Base-by-base conservation (phyloP, 2,113 vertebrate genomes). In the Eulemur rufifrons region DNA sequence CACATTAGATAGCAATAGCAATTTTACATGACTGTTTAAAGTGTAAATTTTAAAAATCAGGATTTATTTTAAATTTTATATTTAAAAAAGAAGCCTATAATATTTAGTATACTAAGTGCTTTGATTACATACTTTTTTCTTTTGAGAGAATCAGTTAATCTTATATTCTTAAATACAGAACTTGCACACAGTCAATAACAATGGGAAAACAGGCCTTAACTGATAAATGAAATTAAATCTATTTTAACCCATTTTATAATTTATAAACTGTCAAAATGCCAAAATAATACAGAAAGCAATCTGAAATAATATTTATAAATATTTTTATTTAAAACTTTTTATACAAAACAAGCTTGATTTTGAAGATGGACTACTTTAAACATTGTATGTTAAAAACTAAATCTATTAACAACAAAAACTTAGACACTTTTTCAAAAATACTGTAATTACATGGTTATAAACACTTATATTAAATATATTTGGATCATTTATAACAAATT, bases 361-460 rank as follows among this genome's bases (percentile, higher is more conserved):
- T 91, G 23, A 96, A 77, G 34, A 89, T 45, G 27, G 12, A 86
- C 0, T 52, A 92, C 71, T 96, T 91, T 76, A 93, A 90, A 71
- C 10, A 83, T 23, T 18, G 63, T 82, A 85, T 47, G 45, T 78
- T 89, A 86, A 94, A 91, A 86, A 77, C 37, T 61, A 42, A 91
- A 78, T 45, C 39, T 74, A 96, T 95, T 94, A 98, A 89, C 91
- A 97, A 90, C 88, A 95, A 98, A 83, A 96, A 78, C 82, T 95
- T 92, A 86, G 73, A n/a, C 11, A 73, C 29, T 83, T 69, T 78
- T 69, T 47, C 2, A 91, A 96, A 68, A 89, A 73, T 0, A 5
- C 54, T 95, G 61, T 93, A 98, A 97, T 98, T 96, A 98, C 86
- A 94, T 89, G 84, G 73, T 54, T 94, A 89, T 66, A 95, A 2